phyloP scores from a whole-genome alignment of 1,140 invertebrate genomes.

The Drosophila repletoides region DNA sequence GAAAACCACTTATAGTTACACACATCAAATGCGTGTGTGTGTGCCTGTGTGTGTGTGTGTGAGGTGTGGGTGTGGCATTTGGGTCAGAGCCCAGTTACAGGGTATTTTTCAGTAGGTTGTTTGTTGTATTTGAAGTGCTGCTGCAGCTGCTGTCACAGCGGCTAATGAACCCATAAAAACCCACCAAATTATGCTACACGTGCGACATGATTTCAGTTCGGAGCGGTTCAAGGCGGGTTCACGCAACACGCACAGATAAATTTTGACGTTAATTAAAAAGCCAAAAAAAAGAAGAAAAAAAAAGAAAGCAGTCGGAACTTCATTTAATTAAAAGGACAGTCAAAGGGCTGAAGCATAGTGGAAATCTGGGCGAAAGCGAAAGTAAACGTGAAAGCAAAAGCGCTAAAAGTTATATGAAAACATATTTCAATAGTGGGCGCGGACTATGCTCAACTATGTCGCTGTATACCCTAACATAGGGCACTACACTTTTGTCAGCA shows the following conservation, averaged over 20 bases:
- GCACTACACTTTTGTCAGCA: too few relatives aligned
- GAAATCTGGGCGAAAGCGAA: slow-evolving; percentile 61
- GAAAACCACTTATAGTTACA: slow-evolving; percentile 64
- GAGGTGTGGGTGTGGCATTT: slow-evolving; percentile 41
- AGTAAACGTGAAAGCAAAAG: slow-evolving; percentile 30
- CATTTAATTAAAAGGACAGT: slow-evolving; percentile 69
- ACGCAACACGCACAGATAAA: slow-evolving; percentile 63
- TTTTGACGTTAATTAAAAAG: slow-evolving; percentile 72
- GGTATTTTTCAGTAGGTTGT: too few relatives aligned
- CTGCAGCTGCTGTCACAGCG: slow-evolving; percentile 52
- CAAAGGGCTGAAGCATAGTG: slow-evolving; percentile 35
- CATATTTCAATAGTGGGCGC: slow-evolving; percentile 77
- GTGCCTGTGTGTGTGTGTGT: background rate
- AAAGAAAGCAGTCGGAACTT: slow-evolving; percentile 34
- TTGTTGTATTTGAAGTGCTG: slow-evolving; percentile 16
- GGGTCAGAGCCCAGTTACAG: too few relatives aligned
- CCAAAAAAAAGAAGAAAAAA: slow-evolving; percentile 8
- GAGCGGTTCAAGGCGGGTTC: background rate
- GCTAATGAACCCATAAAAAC: slow-evolving; percentile 74
- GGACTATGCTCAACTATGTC: slow-evolving; percentile 32
- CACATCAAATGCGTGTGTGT: slow-evolving; percentile 2
- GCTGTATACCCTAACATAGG: too few relatives aligned
- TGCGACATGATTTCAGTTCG: slow-evolving; percentile 49
- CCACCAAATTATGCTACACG: slow-evolving; percentile 65
- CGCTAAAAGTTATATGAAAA: slow-evolving; percentile 52